These are phyloP conservation scores for Typhlichthys subterraneus DNA, from an alignment of 2,797 vertebrate genomes.

Conservation along the genomic window DNA sequence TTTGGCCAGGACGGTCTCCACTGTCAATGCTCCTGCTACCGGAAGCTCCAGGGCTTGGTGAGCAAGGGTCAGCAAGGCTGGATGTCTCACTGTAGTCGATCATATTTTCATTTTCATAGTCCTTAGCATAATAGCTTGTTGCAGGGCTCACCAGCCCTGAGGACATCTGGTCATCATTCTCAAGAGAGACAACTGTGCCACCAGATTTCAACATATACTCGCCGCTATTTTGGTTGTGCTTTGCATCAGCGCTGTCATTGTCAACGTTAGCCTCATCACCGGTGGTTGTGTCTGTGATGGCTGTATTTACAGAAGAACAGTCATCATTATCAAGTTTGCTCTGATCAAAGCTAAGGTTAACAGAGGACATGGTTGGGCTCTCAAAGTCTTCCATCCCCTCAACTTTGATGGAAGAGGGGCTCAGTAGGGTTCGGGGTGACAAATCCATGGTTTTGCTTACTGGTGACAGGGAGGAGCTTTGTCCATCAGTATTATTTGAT, in stretches of 20 bases:
- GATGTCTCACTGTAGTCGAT: slow-evolving; percentile 99
- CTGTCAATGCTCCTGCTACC: slow-evolving; percentile 90
- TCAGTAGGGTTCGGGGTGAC: slow-evolving; percentile 91
- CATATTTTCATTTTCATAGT: slow-evolving; percentile 95
- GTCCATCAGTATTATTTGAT: slow-evolving; percentile 85
- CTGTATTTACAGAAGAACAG: slow-evolving; percentile 98
- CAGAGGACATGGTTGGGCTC: slow-evolving; percentile 92
- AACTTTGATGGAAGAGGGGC: slow-evolving; percentile 97
- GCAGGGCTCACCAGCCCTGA: slow-evolving; percentile 97
- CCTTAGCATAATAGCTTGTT: slow-evolving; percentile 95
- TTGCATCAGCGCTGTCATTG: slow-evolving; percentile 92
- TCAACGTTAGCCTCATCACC: slow-evolving; percentile 96
- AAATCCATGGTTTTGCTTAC: slow-evolving; percentile 93
- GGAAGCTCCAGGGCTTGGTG: slow-evolving; percentile 94
- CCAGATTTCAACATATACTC: slow-evolving; percentile 93
- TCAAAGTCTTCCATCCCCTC: slow-evolving; percentile 98
- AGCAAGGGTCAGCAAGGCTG: slow-evolving; percentile 96
- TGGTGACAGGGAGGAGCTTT: slow-evolving; percentile 93
- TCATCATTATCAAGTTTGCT: slow-evolving; percentile 97
- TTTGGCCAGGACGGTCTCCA: slow-evolving; percentile 96
- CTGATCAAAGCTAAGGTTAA: slow-evolving; percentile 94
- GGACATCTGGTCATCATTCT: slow-evolving; percentile 96
- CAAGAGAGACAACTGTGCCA: slow-evolving; percentile 83
- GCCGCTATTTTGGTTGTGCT: slow-evolving; percentile 84
- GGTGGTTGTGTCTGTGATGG: slow-evolving; percentile 98